Evolutionary conservation across 92 coral and sea anemone species (phyloP).

Genomic region (Bergia sp.): DNA sequence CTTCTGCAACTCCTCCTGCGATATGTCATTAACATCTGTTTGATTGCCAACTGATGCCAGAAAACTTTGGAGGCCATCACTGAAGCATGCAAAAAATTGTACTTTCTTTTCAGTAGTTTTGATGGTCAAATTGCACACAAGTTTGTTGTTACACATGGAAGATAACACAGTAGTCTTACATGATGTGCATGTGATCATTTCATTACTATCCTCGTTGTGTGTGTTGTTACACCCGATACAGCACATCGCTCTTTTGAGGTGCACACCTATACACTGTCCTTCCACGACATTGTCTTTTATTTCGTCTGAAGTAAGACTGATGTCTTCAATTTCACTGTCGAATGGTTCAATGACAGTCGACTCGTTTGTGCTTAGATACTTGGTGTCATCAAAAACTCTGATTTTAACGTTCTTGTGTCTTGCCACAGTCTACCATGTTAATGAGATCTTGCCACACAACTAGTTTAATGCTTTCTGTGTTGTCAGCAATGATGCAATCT

Average conservation of each 20-base stretch:
- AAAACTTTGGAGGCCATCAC: constrained; percentile 53
- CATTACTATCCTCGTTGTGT: constrained; percentile 11
- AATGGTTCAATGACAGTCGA: constrained; percentile 13
- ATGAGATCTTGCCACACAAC: constrained; percentile 39
- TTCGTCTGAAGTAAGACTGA: constrained; percentile 18
- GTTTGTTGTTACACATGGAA: constrained; percentile 43
- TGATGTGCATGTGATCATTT: constrained; percentile 13
- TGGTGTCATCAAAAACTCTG: constrained; percentile 37
- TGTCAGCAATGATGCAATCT: constrained; percentile 36
- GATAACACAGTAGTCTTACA: constrained; percentile 19
- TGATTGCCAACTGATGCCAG: constrained; percentile 36
- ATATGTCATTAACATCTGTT: too few relatives aligned
- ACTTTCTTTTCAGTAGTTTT: constrained; percentile 43
- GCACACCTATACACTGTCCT: constrained; percentile 13
- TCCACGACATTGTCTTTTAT: constrained; percentile 29
- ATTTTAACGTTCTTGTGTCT: constrained; percentile 13
- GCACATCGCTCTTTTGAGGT: background rate
- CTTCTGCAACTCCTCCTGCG: too few relatives aligned
- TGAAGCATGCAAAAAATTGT: constrained; percentile 47
- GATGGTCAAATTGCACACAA: constrained; percentile 53
- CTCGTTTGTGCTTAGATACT: constrained; percentile 31
- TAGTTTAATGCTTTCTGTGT: constrained; percentile 26
- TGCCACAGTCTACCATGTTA: constrained; percentile 23
- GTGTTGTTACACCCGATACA: constrained; percentile 12
- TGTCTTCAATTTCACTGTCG: constrained; percentile 11